Evolutionary conservation across 1,140 invertebrate genomes (phyloP).

Genomic region (Drosophila erecta): DNA sequence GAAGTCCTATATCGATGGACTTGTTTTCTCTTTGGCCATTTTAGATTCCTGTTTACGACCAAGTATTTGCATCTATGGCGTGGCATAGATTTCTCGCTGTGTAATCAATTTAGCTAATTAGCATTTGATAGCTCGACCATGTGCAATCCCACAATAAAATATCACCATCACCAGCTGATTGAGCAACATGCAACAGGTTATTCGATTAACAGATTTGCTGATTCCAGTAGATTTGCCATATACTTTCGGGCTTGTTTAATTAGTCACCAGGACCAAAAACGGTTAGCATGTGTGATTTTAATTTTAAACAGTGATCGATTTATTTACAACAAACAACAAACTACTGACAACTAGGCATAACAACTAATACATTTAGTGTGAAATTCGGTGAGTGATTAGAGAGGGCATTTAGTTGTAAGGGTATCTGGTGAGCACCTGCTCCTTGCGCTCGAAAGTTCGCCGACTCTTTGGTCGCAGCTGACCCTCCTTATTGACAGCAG

Average conservation of each 20-base stretch:
- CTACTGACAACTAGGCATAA: slow-evolving; percentile 28
- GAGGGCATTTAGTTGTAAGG: slow-evolving; percentile 53
- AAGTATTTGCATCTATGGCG: slow-evolving; percentile 7
- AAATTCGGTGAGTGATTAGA: slow-evolving; percentile 27
- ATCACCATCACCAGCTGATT: neutral
- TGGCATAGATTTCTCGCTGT: slow-evolving; percentile 14
- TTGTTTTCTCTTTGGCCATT: neutral
- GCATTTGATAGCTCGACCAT: slow-evolving; percentile 15
- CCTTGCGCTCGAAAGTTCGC: slow-evolving; percentile 38
- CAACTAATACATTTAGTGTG: slow-evolving; percentile 48
- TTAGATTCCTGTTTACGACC: slow-evolving; percentile 4
- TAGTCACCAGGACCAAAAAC: slow-evolving; percentile 3
- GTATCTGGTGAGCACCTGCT: slow-evolving; percentile 51
- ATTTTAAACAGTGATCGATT: slow-evolving; percentile 16
- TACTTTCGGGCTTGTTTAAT: slow-evolving; percentile 32
- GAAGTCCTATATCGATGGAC: neutral
- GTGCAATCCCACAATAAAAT: slow-evolving; percentile 26
- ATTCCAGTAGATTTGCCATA: slow-evolving; percentile 4
- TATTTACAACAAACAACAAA: slow-evolving; percentile 44
- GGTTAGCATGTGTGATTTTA: slow-evolving; percentile 7
- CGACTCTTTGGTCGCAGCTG: slow-evolving; percentile 60
- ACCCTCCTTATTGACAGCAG: slow-evolving; percentile 36
- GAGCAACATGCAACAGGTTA: slow-evolving; percentile 28
- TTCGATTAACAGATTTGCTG: slow-evolving; percentile 14
- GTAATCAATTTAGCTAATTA: slow-evolving; percentile 31